phyloP scores from a whole-genome alignment of 2,888 invertebrate genomes.

The Trichogramma dendrolimi region DNA sequence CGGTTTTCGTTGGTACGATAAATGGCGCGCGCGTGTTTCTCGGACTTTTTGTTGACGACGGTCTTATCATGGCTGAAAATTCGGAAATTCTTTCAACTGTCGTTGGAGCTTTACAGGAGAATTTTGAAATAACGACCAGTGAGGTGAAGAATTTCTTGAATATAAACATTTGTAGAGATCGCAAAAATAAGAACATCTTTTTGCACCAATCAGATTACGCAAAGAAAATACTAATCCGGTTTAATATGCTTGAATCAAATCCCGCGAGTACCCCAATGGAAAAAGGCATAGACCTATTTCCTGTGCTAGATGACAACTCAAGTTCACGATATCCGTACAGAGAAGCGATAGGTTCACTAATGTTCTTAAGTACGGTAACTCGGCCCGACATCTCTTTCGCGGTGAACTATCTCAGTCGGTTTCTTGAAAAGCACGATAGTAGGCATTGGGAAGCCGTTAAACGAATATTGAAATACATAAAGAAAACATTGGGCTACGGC shows the following conservation, averaged over 20 bases:
- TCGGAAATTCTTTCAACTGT: not conserved
- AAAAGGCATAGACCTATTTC: not conserved
- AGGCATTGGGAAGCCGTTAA: not conserved
- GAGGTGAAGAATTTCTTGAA: not conserved
- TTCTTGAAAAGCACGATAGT: not conserved
- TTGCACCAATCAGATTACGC: constrained; percentile 2
- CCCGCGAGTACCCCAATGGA: not conserved
- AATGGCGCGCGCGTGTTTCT: not conserved
- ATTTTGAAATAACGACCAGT: not conserved
- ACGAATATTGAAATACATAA: not conserved
- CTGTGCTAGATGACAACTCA: not conserved
- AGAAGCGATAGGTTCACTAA: constrained; percentile 1
- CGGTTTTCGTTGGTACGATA: not conserved
- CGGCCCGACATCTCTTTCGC: not conserved
- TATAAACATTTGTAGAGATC: not conserved
- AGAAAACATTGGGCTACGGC: not conserved
- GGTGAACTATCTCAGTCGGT: not conserved
- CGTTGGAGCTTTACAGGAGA: not conserved
- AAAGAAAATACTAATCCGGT: not conserved
- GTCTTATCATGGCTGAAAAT: not conserved
- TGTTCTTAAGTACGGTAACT: not conserved
- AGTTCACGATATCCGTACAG: not conserved
- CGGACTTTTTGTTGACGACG: constrained; percentile 5
- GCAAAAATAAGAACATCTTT: not conserved
- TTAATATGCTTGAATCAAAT: not conserved